These are phyloP conservation scores for Dusona sp. DNA, from an alignment of 2,888 invertebrate genomes.

Conservation along the genomic window DNA sequence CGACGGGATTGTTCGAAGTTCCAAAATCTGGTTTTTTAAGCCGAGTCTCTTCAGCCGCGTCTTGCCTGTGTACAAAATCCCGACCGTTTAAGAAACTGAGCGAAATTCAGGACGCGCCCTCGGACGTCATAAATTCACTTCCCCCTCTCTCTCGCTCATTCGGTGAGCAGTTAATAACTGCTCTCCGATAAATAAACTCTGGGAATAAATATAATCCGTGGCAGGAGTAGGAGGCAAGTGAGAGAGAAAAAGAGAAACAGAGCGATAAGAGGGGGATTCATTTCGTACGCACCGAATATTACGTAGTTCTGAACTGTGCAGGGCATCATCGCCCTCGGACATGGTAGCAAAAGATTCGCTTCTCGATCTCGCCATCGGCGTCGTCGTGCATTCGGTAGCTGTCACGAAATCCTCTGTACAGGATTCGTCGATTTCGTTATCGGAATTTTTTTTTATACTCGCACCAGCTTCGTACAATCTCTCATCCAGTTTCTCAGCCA, in stretches of 20 bases:
- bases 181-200: conserved; percentile 63
- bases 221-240: neutral
- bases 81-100: conserved; percentile 62
- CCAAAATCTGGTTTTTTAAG: conserved; percentile 27
- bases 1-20: conserved; percentile 7
- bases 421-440: conserved; percentile 84
- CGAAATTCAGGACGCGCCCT: conserved; percentile 51
- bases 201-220: conserved; percentile 62
- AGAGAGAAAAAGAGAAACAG: conserved; percentile 12
- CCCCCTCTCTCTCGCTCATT: neutral
- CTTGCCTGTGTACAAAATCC: conserved; percentile 65
- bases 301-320: conserved; percentile 57
- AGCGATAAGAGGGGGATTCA: conserved; percentile 6
- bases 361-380: conserved; percentile 86
- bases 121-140: conserved; percentile 34
- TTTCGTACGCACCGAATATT: conserved; percentile 38
- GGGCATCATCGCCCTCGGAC: conserved; percentile 87
- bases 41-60: conserved; percentile 36
- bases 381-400: conserved; percentile 89
- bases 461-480: conserved; percentile 82
- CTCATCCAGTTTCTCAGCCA: conserved; percentile 89
- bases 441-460: conserved; percentile 74
- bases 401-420: conserved; percentile 88
- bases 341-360: conserved; percentile 90
- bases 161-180: conserved; percentile 47